These are phyloP conservation scores for Mycteria americana DNA, from an alignment of 2,797 vertebrate genomes.

Conservation along the genomic window DNA sequence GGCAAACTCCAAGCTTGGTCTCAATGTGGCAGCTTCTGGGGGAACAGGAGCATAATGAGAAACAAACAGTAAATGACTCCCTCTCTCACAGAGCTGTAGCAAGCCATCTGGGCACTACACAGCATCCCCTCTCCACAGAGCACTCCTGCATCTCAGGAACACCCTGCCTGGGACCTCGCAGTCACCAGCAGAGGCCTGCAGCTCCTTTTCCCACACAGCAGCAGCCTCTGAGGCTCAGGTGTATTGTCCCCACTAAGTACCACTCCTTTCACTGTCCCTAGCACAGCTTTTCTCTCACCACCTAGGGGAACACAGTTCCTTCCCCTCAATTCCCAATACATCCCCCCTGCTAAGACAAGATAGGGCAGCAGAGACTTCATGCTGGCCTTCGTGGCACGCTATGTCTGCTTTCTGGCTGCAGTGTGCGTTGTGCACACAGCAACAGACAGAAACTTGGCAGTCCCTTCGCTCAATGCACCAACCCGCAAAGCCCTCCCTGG, in stretches of 20 bases:
- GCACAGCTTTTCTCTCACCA: background rate
- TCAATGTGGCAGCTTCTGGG: background rate
- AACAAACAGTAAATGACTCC: background rate
- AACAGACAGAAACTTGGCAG: slow-evolving; percentile 20
- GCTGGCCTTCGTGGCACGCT: background rate
- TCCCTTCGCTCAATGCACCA: background rate
- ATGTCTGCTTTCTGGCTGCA: background rate
- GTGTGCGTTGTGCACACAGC: rapidly evolving
- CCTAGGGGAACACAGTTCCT: background rate
- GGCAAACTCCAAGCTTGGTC: background rate
- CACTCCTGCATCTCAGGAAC: background rate
- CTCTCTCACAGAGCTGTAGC: background rate
- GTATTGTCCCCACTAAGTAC: background rate
- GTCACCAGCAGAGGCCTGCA: background rate
- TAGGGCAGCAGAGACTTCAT: background rate
- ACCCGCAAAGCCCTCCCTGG: background rate
- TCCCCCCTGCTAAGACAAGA: background rate
- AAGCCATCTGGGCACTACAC: background rate
- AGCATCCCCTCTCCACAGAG: background rate
- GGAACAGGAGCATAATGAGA: background rate
- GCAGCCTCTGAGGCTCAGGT: background rate
- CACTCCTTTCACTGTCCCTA: background rate
- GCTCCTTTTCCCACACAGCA: background rate
- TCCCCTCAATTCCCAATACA: background rate
- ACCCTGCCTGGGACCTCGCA: background rate